A percentile compares a stretch with the other conserved stretches of the same genome.
phyloP scores from a whole-genome alignment of 2,888 invertebrate species.

The Cylloceria caligata region DNA sequence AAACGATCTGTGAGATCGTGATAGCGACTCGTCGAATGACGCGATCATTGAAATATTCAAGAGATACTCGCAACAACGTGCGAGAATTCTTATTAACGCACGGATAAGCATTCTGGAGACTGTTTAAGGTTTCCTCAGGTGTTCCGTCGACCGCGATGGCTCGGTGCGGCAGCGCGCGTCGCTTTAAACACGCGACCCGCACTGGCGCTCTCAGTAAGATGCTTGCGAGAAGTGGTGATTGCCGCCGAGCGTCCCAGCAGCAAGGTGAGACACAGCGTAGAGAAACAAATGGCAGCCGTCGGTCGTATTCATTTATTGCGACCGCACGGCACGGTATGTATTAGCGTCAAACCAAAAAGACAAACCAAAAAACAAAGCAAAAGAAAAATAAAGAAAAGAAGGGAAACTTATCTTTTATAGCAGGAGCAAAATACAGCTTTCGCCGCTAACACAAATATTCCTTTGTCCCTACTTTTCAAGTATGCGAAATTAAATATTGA shows the following conservation, averaged over 20 bases:
- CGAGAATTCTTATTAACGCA: constrained; percentile 70
- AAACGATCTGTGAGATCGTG: constrained; percentile 8
- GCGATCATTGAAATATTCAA: constrained; percentile 31
- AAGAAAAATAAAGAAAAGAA: constrained; percentile 16
- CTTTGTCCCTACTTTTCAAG: no score
- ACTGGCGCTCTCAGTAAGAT: constrained; percentile 79
- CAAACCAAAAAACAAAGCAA: constrained; percentile 31
- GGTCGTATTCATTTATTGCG: constrained; percentile 77
- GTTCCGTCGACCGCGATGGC: constrained; percentile 75
- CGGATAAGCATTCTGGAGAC: constrained; percentile 83
- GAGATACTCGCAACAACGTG: not conserved
- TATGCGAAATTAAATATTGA: no score
- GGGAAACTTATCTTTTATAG: constrained; percentile 43
- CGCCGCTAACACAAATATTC: no score
- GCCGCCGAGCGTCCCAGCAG: constrained; percentile 80
- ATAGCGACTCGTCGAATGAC: constrained; percentile 25
- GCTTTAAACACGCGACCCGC: constrained; percentile 59
- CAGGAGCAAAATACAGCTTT: not conserved
- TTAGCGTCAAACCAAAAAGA: constrained; percentile 73
- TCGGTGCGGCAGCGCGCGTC: constrained; percentile 75
- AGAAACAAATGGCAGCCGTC: constrained; percentile 80
- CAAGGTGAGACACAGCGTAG: constrained; percentile 84
- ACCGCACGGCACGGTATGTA: constrained; percentile 82
- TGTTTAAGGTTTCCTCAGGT: constrained; percentile 84
- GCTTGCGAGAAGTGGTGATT: constrained; percentile 76